Evolutionary conservation across 2,113 vertebrate species (phyloP), one percentile per base, ranked within the genome.

Genomic region (Gallinago paraguaiae): DNA sequence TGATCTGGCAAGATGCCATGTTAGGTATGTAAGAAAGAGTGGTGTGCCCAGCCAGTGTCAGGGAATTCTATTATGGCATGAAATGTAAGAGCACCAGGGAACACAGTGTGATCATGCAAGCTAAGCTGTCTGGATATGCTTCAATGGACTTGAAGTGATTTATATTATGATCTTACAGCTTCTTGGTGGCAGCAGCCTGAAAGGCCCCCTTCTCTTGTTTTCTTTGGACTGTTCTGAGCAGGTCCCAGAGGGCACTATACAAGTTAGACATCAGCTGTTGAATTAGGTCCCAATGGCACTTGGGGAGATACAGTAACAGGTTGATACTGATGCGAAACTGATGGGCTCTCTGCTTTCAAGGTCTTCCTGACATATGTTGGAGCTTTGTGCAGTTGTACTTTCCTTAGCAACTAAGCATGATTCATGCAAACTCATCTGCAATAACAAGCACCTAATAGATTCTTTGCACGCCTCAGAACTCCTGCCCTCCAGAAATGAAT

Each of bases 21-120:
- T 67, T n/a, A 6, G 0, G 0, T 27, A 11, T 5, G 5, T 69
- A 20, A 57, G 24, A 69, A 37, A 19, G n/a, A 61, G 39, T 7
- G 0, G 35, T 1, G 3, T 82, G 56, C 13, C 28, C 19, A 59
- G 46, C 41, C 70, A 1, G 11, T 71, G 68, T 69, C 27, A 17
- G 24, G 35, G 72, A 45, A 19, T 80, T 39, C 57, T 83, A 0
- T 50, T 35, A 17, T 6, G 24, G 24, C 28, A 1, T 54, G 23
- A 39, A 61, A 2, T 15, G 0, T 11, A 27, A 22, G 15, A 61
- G 50, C 64, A 61, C 35, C 20, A 53, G 72, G 39, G 61, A 80
- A 17, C 20, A 6, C 48, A n/a, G 35, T 0, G 16, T 46, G 48
- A n/a, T 43, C 3, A 0, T 48, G 70, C 33, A 60, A 57, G 18